Evolutionary conservation across 2,888 invertebrate species (phyloP), one percentile per base, ranked within the genome.

Genomic region (Ditula angustiorana): DNA sequence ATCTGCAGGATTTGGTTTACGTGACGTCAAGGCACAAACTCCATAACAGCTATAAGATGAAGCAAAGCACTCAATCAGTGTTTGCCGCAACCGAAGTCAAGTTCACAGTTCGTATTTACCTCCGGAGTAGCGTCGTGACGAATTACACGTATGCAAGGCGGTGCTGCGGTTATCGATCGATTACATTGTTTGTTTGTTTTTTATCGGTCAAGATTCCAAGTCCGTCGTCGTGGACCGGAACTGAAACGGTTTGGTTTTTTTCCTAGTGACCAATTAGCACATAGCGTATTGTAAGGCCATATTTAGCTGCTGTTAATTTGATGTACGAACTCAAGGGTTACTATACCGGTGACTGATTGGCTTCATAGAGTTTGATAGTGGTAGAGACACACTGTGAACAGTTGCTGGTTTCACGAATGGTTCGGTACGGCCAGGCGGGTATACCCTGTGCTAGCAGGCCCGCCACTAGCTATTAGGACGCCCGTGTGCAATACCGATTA

Each of bases 131-230:
- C 23, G n/a, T 26, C 64, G 53, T 53, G 58, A 53, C 37, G 13
- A 37, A 21, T 16, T 21, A 26, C 64, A 59, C 53, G 59, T 59
- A 37, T 44, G 19, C 41, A 11, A 35, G 53, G 35, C 33, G 16
- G 13, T 28, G 24, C 47, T 24, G 24, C 35, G 26, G 26, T 46
- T 53, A 59, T 59, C 37, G 21, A 33, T 23, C 46, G 58, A 53
- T 53, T 24, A 21, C 28, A 46, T 64, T 64, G 59, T 53, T 63
- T 58, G 24, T 33, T 5, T 7, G 33, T 24, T 62, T 64, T n/a
- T 64, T 28, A 63, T 47, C 47, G 53, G 58, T 64, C 58, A 53
- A 53, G 58, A 59, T 47, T 23, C 30, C 19, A 56, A 61, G 46
- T 19, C 35, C 26, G 41, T 30, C 35, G 24, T 52, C 11, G 16